A percentile compares a stretch with the other conserved stretches of the same genome.
phyloP scores from a whole-genome alignment of 2,797 vertebrate species.

The Echeneis naucrates region DNA sequence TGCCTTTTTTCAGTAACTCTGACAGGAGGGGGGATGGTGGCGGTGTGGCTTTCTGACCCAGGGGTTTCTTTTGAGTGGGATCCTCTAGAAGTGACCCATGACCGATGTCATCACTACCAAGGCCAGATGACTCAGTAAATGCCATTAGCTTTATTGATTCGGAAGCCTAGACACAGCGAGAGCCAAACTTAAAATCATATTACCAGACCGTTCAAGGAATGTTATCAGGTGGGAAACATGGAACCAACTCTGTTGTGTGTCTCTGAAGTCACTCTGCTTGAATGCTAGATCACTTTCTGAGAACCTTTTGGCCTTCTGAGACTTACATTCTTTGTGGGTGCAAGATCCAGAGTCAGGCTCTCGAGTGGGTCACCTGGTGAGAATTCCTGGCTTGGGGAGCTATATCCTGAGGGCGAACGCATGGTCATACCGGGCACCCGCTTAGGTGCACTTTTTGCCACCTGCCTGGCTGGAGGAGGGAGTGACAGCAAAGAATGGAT shows the following conservation, averaged over 20 bases:
- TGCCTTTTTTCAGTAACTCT: constrained; percentile 98
- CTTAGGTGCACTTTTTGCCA: constrained; percentile 91
- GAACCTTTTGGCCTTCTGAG: neutral
- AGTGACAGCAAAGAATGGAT: constrained; percentile 26
- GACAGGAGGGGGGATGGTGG: constrained; percentile 97
- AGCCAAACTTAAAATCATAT: constrained; percentile 65
- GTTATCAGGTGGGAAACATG: neutral
- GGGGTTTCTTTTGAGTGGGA: constrained; percentile 93
- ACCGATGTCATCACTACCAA: constrained; percentile 86
- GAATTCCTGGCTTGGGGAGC: constrained; percentile 90
- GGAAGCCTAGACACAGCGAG: constrained; percentile 86
- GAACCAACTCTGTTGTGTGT: neutral
- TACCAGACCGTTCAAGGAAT: neutral
- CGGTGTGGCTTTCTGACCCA: constrained; percentile 95
- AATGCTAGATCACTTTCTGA: neutral
- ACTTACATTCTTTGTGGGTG: constrained; percentile 78
- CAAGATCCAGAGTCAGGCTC: constrained; percentile 84
- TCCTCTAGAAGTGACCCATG: constrained; percentile 92
- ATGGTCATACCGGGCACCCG: constrained; percentile 87
- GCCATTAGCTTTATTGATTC: constrained; percentile 87
- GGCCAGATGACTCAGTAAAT: constrained; percentile 84
- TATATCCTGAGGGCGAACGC: constrained; percentile 88
- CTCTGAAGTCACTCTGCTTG: neutral
- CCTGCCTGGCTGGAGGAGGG: constrained; percentile 91
- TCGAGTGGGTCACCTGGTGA: constrained; percentile 87